A percentile compares a stretch with the other conserved stretches of the same genome.
Evolutionary conservation across 2,113 vertebrate species (phyloP).

Genomic region (Nipponia nippon): DNA sequence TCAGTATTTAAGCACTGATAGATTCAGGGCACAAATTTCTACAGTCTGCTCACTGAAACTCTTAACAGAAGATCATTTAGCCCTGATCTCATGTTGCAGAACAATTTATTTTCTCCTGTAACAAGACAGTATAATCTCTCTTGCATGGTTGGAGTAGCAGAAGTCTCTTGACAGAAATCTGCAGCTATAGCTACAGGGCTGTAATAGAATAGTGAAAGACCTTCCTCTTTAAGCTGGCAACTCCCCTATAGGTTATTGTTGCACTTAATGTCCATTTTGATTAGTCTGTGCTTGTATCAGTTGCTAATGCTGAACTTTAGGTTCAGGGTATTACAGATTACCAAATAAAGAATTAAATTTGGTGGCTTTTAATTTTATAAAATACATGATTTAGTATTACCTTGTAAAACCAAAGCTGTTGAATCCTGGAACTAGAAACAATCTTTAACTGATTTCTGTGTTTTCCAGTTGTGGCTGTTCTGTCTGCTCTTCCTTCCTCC

Average conservation of each 20-base stretch:
- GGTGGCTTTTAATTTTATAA: neutral
- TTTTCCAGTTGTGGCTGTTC: neutral
- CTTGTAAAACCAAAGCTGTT: neutral
- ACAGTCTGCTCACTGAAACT: neutral
- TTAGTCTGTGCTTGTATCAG: neutral
- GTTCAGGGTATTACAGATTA: neutral
- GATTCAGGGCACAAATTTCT: slow-evolving; percentile 8
- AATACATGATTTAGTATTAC: neutral
- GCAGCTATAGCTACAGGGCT: neutral
- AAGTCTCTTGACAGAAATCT: neutral
- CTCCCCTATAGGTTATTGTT: neutral
- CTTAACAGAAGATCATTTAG: neutral
- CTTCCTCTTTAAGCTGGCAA: neutral
- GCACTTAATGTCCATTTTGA: neutral
- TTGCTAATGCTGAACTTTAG: neutral
- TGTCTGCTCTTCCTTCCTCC: neutral
- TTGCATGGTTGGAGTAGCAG: neutral
- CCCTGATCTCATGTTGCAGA: neutral
- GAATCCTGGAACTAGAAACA: neutral
- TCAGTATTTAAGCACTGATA: neutral
- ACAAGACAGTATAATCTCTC: neutral
- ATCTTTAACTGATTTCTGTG: neutral
- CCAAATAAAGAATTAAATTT: neutral
- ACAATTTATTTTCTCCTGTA: neutral
- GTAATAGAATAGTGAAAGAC: neutral